Percentiles rank a stretch among this genome's conserved stretches.
Conservation (phyloP, 2,113 vertebrate species). For the human region GRCh38 chr4:106870001-106870500, state of each 20-base stretch:
- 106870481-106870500: background rate
- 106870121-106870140: background rate
- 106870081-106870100: background rate
- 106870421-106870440: background rate
- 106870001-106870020: background rate
- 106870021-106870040: background rate
- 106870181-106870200: background rate
- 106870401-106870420: background rate
- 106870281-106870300: background rate
- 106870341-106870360: background rate
- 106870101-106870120: background rate
- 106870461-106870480: background rate
- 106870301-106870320: background rate
- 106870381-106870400: background rate
- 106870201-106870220: background rate
- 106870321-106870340: background rate
- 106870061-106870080: background rate
- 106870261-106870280: background rate
- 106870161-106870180: background rate
- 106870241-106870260: background rate
- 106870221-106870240: background rate
- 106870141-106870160: background rate
- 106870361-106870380: background rate
- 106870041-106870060: background rate
- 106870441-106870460: background rate